Evolutionary conservation across 1,140 invertebrate species (phyloP), one percentile per base, ranked within the genome.

Genomic region (Lepidotrigona ventralis): DNA sequence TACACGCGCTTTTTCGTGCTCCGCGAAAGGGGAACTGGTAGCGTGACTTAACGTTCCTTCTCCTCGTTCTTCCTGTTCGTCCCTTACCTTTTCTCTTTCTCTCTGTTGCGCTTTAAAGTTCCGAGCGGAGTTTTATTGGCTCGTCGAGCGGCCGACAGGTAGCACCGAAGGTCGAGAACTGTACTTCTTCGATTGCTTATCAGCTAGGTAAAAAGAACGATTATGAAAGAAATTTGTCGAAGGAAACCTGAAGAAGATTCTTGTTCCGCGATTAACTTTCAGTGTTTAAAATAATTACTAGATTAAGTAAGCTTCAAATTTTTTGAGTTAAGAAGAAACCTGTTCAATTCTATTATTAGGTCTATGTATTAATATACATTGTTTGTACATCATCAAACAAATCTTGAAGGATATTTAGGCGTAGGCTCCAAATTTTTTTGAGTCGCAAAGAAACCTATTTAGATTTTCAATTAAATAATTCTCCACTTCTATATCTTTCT

Each of bases 41-140:
- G 81, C 81, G 81, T 83, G 81, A 83, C 81, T 78, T 78, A 70
- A 83, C 78, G 39, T 78, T 78, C 78, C 78, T 54, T 69, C 54
- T 70, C 66, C 73, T 82, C 66, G 75, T 26, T 54, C 76, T 86
- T 79, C 71, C 75, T 78, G 77, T 26, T 72, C 77, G 63, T 58
- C 46, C n/a, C 11, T 53, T 63, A 11, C 5, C 11, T 8, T 12
- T 6, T n/a, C 21, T 11, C 6, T 4, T 8, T 12, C 12, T 17
- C 12, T 1, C 1, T 12, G 39, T n/a, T 3, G 68, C 68, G 26
- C 51, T 72, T 66, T 63, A 60, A 68, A 26, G 64, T 29, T 66
- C 19, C 39, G 51, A 51, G 33, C 29, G 26, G 15, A 26, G 33
- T n/a, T 78, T 82, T 82, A 82, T 70, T 76, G 74, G 74, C 74